Base-by-base conservation (phyloP, 2,797 vertebrate species). In the Enteromius fasciolatus region DNA sequence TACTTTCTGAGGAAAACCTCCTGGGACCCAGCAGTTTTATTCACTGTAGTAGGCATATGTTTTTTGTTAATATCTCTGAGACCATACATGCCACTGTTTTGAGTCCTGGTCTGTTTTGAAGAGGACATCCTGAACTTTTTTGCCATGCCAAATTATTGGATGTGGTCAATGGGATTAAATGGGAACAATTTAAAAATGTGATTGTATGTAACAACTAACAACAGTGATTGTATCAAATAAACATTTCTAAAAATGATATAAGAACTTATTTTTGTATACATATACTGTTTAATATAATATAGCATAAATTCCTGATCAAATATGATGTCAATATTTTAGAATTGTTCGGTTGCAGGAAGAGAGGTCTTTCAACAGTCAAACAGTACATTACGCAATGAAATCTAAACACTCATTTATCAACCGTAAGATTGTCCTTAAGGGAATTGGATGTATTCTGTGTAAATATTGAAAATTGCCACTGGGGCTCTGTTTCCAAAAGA, bases 1-100 rank as follows among this genome's bases (percentile, higher is more conserved):
- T 31, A 82, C 74, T 87, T 66, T 85, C 84, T 57, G 59, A 76
- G 48, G 77, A 85, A 82, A 82, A 67, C 63, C 61, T 66, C 72
- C 8, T 8, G 31, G 63, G 59, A 64, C 31, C 44, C n/a, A 39
- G 25, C 31, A 33, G 48, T 74, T 84, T 57, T 74, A 67, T 46
- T 81, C 39, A 73, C 46, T 82, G 33, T 82, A 54, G 33, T 46
- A 64, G 48, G 39, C 72, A 66, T 82, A 28, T 76, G 80, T 57
- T 76, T 68, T 64, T 72, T 70, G 54, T 77, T 61, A 68, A 81
- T 68, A 57, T 61, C 18, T 31, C 61, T 17, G 44, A 77, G 68
- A 48, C 23, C 11, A 63, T n/a, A 31, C 17, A 33, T 69, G 64
- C 79, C 83, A 81, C 68, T 80, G 83, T 67, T 76, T 31, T 39